phyloP scores from a whole-genome alignment of 2,113 vertebrate species.

The Gobiocypris rarus region DNA sequence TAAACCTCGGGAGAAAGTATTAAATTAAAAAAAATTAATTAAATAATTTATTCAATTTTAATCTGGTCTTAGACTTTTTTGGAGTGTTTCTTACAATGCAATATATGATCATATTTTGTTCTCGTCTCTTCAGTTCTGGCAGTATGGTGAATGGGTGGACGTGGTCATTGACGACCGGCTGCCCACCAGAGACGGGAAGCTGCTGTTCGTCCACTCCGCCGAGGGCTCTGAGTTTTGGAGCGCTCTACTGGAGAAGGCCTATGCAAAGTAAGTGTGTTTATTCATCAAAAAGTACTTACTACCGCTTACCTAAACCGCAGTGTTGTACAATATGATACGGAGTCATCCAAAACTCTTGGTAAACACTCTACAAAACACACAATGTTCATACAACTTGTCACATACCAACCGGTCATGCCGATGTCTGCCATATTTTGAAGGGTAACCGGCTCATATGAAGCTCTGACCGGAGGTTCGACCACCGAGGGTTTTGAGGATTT shows the following conservation, averaged over 20 bases:
- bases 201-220: constrained; percentile 39
- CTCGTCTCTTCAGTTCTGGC: constrained; percentile 16
- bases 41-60: no score
- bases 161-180: constrained; percentile 45
- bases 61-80: no score
- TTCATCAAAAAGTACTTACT: not conserved
- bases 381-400: not conserved
- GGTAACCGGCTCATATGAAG: constrained; percentile 45
- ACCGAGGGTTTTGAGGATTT: constrained; percentile 45
- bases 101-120: not conserved
- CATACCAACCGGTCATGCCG: not conserved
- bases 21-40: no score
- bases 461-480: constrained; percentile 5
- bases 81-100: not conserved
- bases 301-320: not conserved
- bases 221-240: constrained; percentile 48
- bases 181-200: constrained; percentile 37
- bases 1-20: no score
- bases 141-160: constrained; percentile 49
- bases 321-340: not conserved
- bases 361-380: constrained; percentile 27
- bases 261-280: constrained; percentile 40
- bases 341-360: not conserved
- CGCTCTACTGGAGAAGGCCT: constrained; percentile 45
- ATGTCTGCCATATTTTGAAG: constrained; percentile 18